phyloP scores from a whole-genome alignment of 2,888 invertebrate genomes.

The Anoncus sp. region DNA sequence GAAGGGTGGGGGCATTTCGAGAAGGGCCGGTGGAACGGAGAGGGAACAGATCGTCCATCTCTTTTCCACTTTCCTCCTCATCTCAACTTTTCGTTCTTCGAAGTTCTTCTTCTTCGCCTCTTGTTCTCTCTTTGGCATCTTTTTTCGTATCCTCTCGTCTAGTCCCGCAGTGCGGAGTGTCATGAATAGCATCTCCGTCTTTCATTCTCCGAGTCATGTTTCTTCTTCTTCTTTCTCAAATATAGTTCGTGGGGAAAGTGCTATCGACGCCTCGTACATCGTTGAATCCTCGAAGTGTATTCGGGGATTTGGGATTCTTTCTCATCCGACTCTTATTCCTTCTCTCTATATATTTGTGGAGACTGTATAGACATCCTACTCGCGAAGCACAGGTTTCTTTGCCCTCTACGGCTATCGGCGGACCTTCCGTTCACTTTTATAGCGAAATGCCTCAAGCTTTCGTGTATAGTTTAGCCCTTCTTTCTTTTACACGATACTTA shows the following conservation, averaged over 20 bases:
- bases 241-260: slow-evolving; percentile 30
- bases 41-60: slow-evolving; percentile 33
- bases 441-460: slow-evolving; percentile 29
- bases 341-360: slow-evolving; percentile 21
- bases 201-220: slow-evolving; percentile 4
- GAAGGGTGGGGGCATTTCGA: slow-evolving; percentile 27
- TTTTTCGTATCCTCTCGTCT: slow-evolving; percentile 11
- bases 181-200: slow-evolving; percentile 5
- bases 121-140: slow-evolving; percentile 33
- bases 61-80: slow-evolving; percentile 34
- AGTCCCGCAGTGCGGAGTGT: not conserved
- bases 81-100: slow-evolving; percentile 29
- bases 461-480: slow-evolving; percentile 9
- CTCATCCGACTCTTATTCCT: slow-evolving; percentile 19
- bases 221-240: slow-evolving; percentile 17
- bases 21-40: not conserved
- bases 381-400: slow-evolving; percentile 1
- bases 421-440: slow-evolving; percentile 42
- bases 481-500: slow-evolving; percentile 22
- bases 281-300: slow-evolving; percentile 46
- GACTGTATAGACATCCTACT: slow-evolving; percentile 11
- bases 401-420: slow-evolving; percentile 19
- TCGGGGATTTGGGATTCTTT: slow-evolving; percentile 41
- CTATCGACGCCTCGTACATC: slow-evolving; percentile 64
- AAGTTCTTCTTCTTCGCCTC: not conserved